These are phyloP conservation scores for Clitarchus hookeri DNA, from an alignment of 2,888 invertebrate species.

Conservation along the genomic window DNA sequence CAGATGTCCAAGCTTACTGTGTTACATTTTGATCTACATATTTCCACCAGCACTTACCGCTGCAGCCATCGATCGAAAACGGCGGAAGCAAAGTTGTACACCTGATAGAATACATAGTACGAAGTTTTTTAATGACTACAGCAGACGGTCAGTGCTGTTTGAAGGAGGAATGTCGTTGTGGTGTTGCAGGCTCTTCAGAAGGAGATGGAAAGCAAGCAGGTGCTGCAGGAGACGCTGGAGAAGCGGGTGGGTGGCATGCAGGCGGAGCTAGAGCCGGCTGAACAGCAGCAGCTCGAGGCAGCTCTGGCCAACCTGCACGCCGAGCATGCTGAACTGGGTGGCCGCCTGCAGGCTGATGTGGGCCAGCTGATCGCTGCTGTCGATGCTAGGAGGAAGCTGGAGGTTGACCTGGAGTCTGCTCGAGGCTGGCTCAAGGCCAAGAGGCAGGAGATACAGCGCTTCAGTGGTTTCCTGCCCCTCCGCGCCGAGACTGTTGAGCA, in stretches of 20 bases:
- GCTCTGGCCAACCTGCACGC: slow-evolving; percentile 71
- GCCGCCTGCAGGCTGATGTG: slow-evolving; percentile 73
- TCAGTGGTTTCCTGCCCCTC: slow-evolving; percentile 78
- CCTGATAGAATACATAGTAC: no score
- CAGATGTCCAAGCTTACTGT: no score
- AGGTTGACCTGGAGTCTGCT: slow-evolving; percentile 76
- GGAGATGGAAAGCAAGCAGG: slow-evolving; percentile 83
- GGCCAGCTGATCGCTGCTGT: slow-evolving; percentile 68
- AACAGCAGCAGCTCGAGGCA: slow-evolving; percentile 77
- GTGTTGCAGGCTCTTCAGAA: slow-evolving; percentile 65
- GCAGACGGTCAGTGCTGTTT: no score
- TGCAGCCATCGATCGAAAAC: no score
- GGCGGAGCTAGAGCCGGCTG: slow-evolving; percentile 82
- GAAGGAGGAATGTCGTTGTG: no score
- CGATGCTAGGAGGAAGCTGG: slow-evolving; percentile 73
- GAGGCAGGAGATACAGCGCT: slow-evolving; percentile 73
- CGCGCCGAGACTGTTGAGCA: slow-evolving; percentile 81
- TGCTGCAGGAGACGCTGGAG: slow-evolving; percentile 79
- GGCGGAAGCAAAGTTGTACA: no score
- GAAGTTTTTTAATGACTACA: no score
- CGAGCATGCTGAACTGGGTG: slow-evolving; percentile 75
- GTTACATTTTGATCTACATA: no score
- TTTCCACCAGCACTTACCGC: no score
- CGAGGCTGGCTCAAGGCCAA: slow-evolving; percentile 81
- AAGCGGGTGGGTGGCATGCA: slow-evolving; percentile 83